These are phyloP conservation scores for Anthoptus insignis DNA, from an alignment of 2,888 invertebrate species.

Conservation along the genomic window DNA sequence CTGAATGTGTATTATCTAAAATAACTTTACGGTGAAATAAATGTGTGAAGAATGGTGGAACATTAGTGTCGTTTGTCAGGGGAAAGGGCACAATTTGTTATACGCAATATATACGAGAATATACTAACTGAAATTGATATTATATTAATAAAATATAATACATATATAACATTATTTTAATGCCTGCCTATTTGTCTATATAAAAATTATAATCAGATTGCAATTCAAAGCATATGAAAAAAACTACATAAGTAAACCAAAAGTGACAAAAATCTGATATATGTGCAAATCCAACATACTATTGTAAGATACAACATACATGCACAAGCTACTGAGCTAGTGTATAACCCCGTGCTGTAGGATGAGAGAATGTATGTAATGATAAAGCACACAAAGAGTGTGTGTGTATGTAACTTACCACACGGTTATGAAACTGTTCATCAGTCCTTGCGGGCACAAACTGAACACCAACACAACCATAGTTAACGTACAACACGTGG, in stretches of 20 bases:
- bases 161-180: too few relatives aligned
- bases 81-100: too few relatives aligned
- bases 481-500: conserved; percentile 66
- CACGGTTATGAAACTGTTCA: conserved; percentile 96
- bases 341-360: conserved; percentile 47
- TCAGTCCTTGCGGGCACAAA: conserved; percentile 95
- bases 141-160: too few relatives aligned
- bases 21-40: too few relatives aligned
- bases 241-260: background rate
- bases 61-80: too few relatives aligned
- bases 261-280: background rate
- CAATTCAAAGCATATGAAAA: background rate
- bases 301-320: background rate
- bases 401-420: conserved; percentile 91
- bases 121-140: too few relatives aligned
- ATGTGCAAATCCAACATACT: background rate
- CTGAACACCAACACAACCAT: conserved; percentile 90
- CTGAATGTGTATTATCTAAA: too few relatives aligned
- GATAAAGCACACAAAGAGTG: conserved; percentile 51
- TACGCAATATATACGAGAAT: too few relatives aligned
- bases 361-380: conserved; percentile 42
- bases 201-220: background rate
- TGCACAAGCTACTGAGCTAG: conserved; percentile 24
- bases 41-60: too few relatives aligned
- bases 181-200: too few relatives aligned